Conservation (phyloP, 1,140 invertebrate species). For the Drosophila tani region DNA sequence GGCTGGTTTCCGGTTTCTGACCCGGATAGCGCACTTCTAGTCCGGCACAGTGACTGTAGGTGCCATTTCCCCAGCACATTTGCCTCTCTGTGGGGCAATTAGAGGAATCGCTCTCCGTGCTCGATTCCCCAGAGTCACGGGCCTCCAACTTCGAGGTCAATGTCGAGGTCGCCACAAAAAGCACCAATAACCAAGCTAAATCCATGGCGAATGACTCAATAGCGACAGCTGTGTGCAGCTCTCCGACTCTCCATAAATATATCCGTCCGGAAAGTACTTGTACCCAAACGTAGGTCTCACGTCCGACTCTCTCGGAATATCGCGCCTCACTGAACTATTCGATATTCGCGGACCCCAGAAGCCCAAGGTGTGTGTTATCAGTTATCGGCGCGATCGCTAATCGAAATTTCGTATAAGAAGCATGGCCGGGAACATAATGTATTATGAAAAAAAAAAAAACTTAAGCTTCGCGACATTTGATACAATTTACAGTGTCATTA, state of each 20-base stretch:
- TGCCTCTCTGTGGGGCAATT: constrained; percentile 24
- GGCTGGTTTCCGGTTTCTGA: background rate
- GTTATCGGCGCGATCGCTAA: constrained; percentile 49
- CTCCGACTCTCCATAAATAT: constrained; percentile 19
- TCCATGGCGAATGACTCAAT: constrained; percentile 65
- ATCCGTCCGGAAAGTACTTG: background rate
- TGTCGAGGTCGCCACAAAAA: constrained; percentile 29
- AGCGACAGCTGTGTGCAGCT: constrained; percentile 19
- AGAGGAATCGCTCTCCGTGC: background rate
- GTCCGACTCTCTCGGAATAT: constrained; percentile 50
- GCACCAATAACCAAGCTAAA: constrained; percentile 2
- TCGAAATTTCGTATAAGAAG: constrained; percentile 11
- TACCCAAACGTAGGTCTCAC: constrained; percentile 7
- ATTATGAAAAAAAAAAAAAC: constrained; percentile 2
- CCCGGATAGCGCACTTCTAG: background rate
- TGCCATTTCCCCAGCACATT: constrained; percentile 27
- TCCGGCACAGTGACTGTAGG: background rate
- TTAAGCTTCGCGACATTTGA: constrained; percentile 7
- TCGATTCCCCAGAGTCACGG: background rate
- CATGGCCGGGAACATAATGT: constrained; percentile 8
- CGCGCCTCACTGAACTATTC: constrained; percentile 32
- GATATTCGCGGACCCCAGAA: constrained; percentile 2
- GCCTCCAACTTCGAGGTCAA: background rate
- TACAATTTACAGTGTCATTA: constrained; percentile 47
- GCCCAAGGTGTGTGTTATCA: constrained; percentile 47